Conservation (phyloP, 2,113 vertebrate species). For the Plectropomus leopardus region DNA sequence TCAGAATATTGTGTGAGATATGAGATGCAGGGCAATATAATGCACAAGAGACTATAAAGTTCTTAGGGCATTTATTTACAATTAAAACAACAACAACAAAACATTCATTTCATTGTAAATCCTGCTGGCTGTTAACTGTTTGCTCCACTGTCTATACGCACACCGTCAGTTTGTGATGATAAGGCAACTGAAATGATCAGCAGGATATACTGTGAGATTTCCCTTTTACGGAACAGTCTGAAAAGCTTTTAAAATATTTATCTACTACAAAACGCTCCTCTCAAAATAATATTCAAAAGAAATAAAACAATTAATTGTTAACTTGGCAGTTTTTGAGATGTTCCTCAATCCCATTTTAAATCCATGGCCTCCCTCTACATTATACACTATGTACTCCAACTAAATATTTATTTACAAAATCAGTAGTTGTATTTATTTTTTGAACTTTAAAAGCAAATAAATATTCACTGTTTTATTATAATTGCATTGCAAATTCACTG, state of each 20-base stretch:
- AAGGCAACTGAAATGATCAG: conserved; percentile 79
- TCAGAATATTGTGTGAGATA: conserved; percentile 8
- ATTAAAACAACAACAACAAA: conserved; percentile 74
- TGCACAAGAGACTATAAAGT: conserved; percentile 36
- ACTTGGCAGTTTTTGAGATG: conserved; percentile 66
- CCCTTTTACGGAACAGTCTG: conserved; percentile 69
- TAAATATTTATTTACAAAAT: conserved; percentile 73
- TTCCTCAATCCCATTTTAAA: conserved; percentile 42
- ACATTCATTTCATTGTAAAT: conserved; percentile 75
- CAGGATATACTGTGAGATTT: conserved; percentile 56
- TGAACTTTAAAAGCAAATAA: conserved; percentile 66
- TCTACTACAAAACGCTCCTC: conserved; percentile 55
- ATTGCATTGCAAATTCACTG: conserved; percentile 61
- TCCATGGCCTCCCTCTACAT: conserved; percentile 43
- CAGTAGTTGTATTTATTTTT: conserved; percentile 66
- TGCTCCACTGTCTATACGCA: conserved; percentile 34
- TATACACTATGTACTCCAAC: conserved; percentile 38
- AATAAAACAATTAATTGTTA: conserved; percentile 48
- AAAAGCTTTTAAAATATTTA: conserved; percentile 57
- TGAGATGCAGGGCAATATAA: not conserved
- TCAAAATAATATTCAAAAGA: conserved; percentile 56
- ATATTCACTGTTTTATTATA: conserved; percentile 56
- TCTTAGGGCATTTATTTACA: conserved; percentile 74
- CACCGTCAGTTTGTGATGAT: conserved; percentile 57
- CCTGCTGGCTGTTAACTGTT: conserved; percentile 52